A percentile compares a stretch with the other conserved stretches of the same genome.
These are phyloP conservation scores for Bubalus kerabau DNA, from an alignment of 2,113 vertebrate species.

Conservation along the genomic window DNA sequence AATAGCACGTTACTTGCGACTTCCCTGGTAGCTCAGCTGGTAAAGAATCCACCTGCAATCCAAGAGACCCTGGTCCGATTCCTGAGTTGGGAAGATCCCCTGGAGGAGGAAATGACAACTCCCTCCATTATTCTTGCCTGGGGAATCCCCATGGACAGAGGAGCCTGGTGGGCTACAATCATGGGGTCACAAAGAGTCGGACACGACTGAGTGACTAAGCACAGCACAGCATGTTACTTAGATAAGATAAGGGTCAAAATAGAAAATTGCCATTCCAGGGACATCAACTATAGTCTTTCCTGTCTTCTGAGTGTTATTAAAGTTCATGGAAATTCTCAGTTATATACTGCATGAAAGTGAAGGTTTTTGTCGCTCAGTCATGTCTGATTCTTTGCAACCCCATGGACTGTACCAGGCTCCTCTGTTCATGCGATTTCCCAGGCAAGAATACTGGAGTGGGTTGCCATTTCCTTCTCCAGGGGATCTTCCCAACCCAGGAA, in stretches of 20 bases:
- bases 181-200: neutral
- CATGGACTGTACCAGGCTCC: neutral
- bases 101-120: neutral
- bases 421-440: neutral
- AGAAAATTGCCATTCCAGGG: neutral
- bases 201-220: neutral
- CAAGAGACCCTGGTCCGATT: neutral
- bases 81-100: neutral
- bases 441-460: neutral
- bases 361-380: fast-evolving
- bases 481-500: neutral
- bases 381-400: neutral
- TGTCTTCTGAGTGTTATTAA: neutral
- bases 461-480: neutral
- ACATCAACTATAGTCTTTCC: neutral
- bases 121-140: neutral
- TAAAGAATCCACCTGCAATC: neutral
- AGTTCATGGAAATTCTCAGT: neutral
- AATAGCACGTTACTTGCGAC: neutral
- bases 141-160: neutral
- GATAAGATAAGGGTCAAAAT: neutral
- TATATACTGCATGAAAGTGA: neutral
- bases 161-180: neutral
- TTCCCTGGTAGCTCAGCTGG: neutral
- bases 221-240: neutral